Conservation (phyloP, 2,113 vertebrate species). For the Rafetus swinhoei region DNA sequence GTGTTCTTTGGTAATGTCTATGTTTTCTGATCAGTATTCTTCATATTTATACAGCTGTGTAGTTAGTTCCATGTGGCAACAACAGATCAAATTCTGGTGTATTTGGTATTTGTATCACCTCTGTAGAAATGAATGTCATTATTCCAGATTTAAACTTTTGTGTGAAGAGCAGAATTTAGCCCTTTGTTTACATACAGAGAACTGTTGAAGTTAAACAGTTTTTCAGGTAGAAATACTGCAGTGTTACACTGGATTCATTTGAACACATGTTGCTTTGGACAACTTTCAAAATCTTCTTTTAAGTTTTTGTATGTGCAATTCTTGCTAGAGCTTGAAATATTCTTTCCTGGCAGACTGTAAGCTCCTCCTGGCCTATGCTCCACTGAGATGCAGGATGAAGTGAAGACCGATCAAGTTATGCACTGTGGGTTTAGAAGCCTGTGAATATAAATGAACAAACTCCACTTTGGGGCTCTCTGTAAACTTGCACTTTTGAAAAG, state of each 20-base stretch:
- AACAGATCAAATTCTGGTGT: neutral
- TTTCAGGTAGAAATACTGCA: neutral
- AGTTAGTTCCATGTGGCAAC: neutral
- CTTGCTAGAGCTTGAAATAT: slow-evolving; percentile 46
- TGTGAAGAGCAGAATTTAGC: neutral
- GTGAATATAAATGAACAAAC: neutral
- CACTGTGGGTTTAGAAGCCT: neutral
- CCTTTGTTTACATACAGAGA: accelerated
- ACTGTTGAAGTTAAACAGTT: neutral
- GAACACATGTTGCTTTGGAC: slow-evolving; percentile 62
- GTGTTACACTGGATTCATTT: neutral
- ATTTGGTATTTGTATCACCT: neutral
- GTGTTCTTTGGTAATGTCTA: neutral
- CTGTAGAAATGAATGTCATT: accelerated
- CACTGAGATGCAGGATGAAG: neutral
- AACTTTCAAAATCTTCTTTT: slow-evolving; percentile 41
- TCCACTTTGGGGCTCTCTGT: neutral
- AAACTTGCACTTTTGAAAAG: neutral
- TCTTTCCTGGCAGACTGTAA: slow-evolving; percentile 16
- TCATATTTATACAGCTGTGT: neutral
- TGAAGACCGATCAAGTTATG: neutral
- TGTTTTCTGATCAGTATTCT: neutral
- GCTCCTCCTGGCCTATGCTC: neutral
- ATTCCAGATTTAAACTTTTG: accelerated
- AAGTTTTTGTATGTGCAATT: slow-evolving; percentile 30